Evolutionary conservation across 2,888 invertebrate genomes (phyloP).

Genomic region (Eupelmus urozonus): DNA sequence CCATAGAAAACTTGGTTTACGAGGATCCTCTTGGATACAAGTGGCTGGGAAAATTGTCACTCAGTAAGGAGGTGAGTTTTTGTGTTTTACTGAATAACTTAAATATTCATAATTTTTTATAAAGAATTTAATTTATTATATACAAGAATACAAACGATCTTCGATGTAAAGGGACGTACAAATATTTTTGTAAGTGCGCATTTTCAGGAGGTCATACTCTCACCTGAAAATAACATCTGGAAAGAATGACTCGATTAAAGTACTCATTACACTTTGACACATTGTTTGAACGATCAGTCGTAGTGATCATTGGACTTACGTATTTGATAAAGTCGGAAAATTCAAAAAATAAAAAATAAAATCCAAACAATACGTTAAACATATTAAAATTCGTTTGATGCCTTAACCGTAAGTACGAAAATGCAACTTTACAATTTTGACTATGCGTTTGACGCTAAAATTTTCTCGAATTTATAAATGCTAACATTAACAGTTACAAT

Average conservation of each 20-base stretch:
- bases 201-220: conserved; percentile 35
- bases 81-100: not conserved
- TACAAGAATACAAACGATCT: conserved; percentile 17
- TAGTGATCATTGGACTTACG: not conserved
- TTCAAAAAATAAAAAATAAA: not conserved
- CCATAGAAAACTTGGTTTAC: conserved; percentile 76
- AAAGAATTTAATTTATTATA: conserved; percentile 7
- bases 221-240: conserved; percentile 42
- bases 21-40: conserved; percentile 79
- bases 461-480: not conserved
- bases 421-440: not conserved
- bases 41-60: conserved; percentile 77
- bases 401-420: no score
- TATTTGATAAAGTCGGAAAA: not conserved
- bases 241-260: not conserved
- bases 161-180: conserved; percentile 8
- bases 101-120: not conserved
- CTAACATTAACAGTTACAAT: not conserved
- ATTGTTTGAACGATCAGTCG: conserved; percentile 4
- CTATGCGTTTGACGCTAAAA: not conserved
- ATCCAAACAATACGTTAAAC: no score
- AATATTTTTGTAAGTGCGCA: not conserved
- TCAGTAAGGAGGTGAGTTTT: conserved; percentile 23
- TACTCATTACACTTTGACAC: conserved; percentile 12
- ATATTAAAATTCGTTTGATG: no score